Percentiles rank a stretch among this genome's conserved stretches.
Conservation (phyloP, 2,888 invertebrate genomes). For the Amphipyra tragopoginis region DNA sequence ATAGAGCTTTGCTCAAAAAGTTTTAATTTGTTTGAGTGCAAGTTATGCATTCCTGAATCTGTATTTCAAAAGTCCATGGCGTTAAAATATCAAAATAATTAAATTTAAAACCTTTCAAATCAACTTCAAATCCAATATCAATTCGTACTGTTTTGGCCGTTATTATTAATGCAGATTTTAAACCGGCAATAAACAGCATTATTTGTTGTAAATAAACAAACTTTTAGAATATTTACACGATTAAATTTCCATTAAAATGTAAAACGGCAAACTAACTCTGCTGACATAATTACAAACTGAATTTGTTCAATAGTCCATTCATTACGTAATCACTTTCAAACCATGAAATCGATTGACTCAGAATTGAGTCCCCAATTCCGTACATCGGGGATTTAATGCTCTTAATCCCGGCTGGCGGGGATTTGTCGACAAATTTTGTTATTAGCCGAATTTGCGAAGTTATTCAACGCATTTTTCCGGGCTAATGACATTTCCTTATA, state of each 20-base stretch:
- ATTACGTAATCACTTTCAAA: constrained; percentile 59
- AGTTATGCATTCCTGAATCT: no score
- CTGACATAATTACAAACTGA: constrained; percentile 52
- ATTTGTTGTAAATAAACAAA: background rate
- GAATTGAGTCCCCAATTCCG: constrained; percentile 53
- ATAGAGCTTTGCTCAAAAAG: no score
- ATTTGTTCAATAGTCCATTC: constrained; percentile 57
- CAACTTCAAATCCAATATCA: no score
- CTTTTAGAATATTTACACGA: background rate
- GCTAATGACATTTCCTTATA: constrained; percentile 4
- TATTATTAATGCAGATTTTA: constrained; percentile 2
- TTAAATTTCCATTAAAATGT: constrained; percentile 30
- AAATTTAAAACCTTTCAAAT: no score
- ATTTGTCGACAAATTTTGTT: constrained; percentile 66
- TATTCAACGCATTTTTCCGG: constrained; percentile 50
- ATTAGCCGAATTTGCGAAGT: constrained; percentile 61
- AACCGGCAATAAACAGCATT: background rate
- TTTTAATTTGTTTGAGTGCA: no score
- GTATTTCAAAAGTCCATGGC: no score
- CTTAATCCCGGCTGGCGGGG: constrained; percentile 62
- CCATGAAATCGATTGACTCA: constrained; percentile 63
- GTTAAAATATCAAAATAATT: no score
- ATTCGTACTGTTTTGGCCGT: no score
- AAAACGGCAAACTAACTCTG: constrained; percentile 18
- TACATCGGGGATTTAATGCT: constrained; percentile 60